phyloP scores from a whole-genome alignment of 2,113 vertebrate species.

The Ia io region DNA sequence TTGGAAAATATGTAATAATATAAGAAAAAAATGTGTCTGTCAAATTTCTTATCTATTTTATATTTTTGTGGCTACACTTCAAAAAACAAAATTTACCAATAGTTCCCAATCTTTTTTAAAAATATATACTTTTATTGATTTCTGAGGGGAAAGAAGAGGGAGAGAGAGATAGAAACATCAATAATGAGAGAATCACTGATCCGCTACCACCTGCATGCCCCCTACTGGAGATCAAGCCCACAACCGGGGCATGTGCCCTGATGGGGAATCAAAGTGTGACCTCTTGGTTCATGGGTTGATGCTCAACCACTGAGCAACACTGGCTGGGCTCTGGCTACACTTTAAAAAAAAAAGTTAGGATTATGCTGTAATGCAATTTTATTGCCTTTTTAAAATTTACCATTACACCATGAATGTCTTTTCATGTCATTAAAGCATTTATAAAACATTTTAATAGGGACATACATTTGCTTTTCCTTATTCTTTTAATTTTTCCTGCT shows the following conservation, averaged over 20 bases:
- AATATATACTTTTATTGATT: too few relatives aligned
- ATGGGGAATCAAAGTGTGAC: too few relatives aligned
- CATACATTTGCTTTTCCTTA: not conserved
- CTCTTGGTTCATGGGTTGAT: too few relatives aligned
- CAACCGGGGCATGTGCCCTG: too few relatives aligned
- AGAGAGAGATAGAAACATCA: too few relatives aligned
- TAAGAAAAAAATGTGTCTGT: not conserved
- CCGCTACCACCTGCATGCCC: too few relatives aligned
- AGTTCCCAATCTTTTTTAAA: too few relatives aligned
- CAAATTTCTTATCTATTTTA: not conserved
- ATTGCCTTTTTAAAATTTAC: not conserved
- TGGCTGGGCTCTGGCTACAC: not conserved
- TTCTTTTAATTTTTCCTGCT: not conserved
- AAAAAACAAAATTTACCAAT: too few relatives aligned
- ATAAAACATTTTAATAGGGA: not conserved
- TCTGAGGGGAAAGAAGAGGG: too few relatives aligned
- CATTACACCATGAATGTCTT: not conserved
- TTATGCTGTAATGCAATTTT: not conserved
- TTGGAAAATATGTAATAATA: not conserved
- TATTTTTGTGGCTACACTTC: not conserved
- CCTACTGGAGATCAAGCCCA: too few relatives aligned
- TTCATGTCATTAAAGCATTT: not conserved
- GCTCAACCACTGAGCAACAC: too few relatives aligned
- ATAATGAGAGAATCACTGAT: too few relatives aligned
- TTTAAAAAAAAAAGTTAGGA: not conserved